Base-by-base conservation (phyloP, 2,888 invertebrate species). In the Conus canariensis region DNA sequence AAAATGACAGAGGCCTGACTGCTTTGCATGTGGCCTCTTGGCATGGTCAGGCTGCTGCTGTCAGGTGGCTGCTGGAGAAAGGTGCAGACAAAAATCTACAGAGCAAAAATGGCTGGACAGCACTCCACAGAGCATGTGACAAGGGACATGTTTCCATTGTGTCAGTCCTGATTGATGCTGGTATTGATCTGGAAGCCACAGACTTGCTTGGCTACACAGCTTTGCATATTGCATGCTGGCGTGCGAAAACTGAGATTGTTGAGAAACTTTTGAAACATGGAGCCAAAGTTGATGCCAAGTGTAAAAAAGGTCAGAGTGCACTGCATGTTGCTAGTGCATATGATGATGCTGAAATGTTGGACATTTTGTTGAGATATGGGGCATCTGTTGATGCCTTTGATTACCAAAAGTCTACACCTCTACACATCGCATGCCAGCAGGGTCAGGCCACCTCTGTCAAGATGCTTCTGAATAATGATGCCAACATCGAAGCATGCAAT, bases 81-180 rank as follows among this genome's bases (percentile, higher is more conserved):
- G n/a, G 25, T 6, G 64, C 85, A n/a, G 22, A 85, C 14, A 16
- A 14, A 30, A 64, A 85, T 59, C 8, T 9, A 2, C 59, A 19
- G 60, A 64, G 64, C 85, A 85, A 64, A 8, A 85, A 85, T 25
- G 85, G 60, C 1, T 85, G 85, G 85, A 60, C 85, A 19, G 16
- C 85, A 19, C 85, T 85, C 25, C 85, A 85, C 59, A 59, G 64
- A 22, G 85, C 85, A 60, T 60, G 60, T 85, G 85, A 59, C 19
- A 25, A 16, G 0, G 60, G 85, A 25, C 22, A 59, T 64, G 56
- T 56, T 64, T 14, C 25, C 14, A 60, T 85, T 59, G 85, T 64
- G 25, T 19, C 59, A 14, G 64, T 9, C 5, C 60, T 85, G 3
- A 4, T 59, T 7, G 25, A 59, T 25, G 25, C n/a, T 1, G 5